Evolutionary conservation across 2,797 vertebrate species (phyloP), one percentile per base, ranked within the genome.

Genomic region (Onychomys arenicola): DNA sequence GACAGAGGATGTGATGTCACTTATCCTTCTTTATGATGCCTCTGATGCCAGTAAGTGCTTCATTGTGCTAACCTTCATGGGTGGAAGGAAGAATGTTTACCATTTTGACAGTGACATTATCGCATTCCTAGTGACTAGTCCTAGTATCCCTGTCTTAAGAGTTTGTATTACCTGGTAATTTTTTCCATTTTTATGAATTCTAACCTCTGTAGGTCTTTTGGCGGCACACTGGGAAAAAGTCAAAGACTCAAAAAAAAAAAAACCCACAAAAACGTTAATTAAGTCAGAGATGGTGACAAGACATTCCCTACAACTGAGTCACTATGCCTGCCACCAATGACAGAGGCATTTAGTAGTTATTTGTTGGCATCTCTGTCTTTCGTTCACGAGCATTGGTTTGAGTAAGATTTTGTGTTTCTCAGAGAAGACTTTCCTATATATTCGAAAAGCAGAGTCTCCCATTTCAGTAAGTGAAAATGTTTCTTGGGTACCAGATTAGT

Each of bases 181-280:
- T 52, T 71, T 40, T 57, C 43, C 16, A n/a, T 81, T 95, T 84
- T 19, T 27, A 61, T 59, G 57, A 69, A 55, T 49, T 16, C n/a
- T 77, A 49, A 34, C 34, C 14, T 69, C 57, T 27, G 11, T 9
- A 81, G 49, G 32, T 52, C 5, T 89, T 65, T 57, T 37, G 59
- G n/a, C 40, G 59, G 8, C 37, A 8, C 1, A 2, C 7, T 85
- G 12, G 21, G 82, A 93, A 95, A 29, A 81, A 77, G 5, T 6
- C 40, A 93, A 82, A 88, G 77, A 83, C 37, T 52, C 32, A 40
- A 80, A 84, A 17, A 46, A 76, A n/a, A n/a, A 93, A 82, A 88
- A 73, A 83, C 37, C 43, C 32, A 40, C 75, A 84, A 17, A 46
- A 81, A 34, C 19, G 3, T 29, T 85, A 46, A 78, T 46, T 16